These are phyloP conservation scores for Chloroclystis v-ata DNA, from an alignment of 2,888 invertebrate genomes.

Conservation along the genomic window DNA sequence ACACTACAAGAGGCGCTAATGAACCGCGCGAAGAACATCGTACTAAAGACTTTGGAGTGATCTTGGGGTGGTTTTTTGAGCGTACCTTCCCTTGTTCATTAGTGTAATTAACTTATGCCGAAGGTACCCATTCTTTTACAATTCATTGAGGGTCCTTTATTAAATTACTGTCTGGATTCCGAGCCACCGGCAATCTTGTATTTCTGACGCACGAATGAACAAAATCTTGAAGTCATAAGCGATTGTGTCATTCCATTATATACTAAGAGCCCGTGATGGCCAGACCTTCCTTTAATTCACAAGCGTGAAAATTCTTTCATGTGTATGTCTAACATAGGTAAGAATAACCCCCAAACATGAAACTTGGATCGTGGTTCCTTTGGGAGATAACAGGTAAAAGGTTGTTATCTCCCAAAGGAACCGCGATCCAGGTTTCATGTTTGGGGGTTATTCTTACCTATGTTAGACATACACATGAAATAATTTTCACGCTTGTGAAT, in stretches of 20 bases:
- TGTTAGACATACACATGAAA: too few relatives aligned
- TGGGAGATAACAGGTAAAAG: too few relatives aligned
- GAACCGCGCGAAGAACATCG: constrained; percentile 74
- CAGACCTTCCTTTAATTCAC: too few relatives aligned
- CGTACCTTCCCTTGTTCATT: constrained; percentile 75
- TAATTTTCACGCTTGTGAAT: too few relatives aligned
- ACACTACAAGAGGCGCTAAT: constrained; percentile 60
- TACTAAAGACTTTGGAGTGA: constrained; percentile 75
- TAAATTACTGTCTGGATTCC: constrained; percentile 46
- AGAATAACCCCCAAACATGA: too few relatives aligned
- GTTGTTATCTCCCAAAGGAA: too few relatives aligned
- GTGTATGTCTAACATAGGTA: too few relatives aligned
- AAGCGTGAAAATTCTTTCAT: too few relatives aligned
- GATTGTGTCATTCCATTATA: background rate
- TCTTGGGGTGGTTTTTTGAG: constrained; percentile 73
- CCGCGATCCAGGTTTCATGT: too few relatives aligned
- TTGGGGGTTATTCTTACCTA: too few relatives aligned
- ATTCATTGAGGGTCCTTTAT: constrained; percentile 60
- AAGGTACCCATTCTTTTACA: constrained; percentile 57
- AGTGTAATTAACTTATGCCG: constrained; percentile 75
- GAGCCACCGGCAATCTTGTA: constrained; percentile 28
- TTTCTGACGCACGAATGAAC: constrained; percentile 2
- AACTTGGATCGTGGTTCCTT: too few relatives aligned
- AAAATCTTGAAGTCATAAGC: background rate
- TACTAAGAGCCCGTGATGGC: background rate